Conservation (phyloP, 1,140 invertebrate species). For the Drosophila funebris region DNA sequence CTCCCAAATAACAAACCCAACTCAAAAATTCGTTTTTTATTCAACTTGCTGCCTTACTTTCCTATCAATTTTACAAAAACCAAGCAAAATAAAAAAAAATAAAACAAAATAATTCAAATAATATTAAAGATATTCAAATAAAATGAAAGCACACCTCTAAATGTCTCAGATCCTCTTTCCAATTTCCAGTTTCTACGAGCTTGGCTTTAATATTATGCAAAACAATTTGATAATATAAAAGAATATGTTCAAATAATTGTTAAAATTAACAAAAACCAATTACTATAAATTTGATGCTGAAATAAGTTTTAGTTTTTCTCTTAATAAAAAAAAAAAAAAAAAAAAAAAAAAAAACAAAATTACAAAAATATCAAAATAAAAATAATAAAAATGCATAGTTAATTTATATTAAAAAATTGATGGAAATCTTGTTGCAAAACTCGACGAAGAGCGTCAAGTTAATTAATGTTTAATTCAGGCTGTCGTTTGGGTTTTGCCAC, state of each 20-base stretch:
- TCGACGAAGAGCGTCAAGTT: slow-evolving; percentile 22
- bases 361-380: slow-evolving; percentile 18
- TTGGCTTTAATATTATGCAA: slow-evolving; percentile 59
- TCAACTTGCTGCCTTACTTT: slow-evolving; percentile 78
- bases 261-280: slow-evolving; percentile 42
- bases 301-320: slow-evolving; percentile 46
- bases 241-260: slow-evolving; percentile 61
- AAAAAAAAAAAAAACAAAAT: slow-evolving; percentile 20
- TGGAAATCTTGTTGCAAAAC: slow-evolving; percentile 28
- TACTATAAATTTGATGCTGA: slow-evolving; percentile 57
- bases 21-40: slow-evolving; percentile 63
- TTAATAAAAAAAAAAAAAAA: slow-evolving; percentile 38
- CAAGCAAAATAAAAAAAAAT: slow-evolving; percentile 5
- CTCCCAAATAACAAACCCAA: slow-evolving; percentile 49
- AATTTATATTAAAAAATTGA: slow-evolving; percentile 41
- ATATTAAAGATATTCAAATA: background rate
- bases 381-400: slow-evolving; percentile 30
- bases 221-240: slow-evolving; percentile 30
- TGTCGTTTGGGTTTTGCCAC: slow-evolving; percentile 26
- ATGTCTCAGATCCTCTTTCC: slow-evolving; percentile 62
- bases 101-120: slow-evolving; percentile 10
- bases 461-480: slow-evolving; percentile 45
- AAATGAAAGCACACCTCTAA: slow-evolving; percentile 19
- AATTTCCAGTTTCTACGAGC: slow-evolving; percentile 69
- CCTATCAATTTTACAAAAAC: slow-evolving; percentile 49